Conservation (phyloP, 2,888 invertebrate species). For the Agrotis segetum region DNA sequence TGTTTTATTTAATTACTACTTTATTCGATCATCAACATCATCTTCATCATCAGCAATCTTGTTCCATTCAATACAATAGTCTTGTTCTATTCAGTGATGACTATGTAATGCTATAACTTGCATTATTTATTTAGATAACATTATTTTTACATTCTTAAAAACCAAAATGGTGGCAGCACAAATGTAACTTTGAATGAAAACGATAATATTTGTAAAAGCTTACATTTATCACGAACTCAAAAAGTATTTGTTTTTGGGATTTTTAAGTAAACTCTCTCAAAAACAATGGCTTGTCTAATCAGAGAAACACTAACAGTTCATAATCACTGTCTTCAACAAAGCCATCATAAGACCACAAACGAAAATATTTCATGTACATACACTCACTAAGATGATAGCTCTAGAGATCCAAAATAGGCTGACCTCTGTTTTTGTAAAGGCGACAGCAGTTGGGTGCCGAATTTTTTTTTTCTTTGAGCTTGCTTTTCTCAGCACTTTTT, state of each 20-base stretch:
- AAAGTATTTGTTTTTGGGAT: neutral
- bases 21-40: no score
- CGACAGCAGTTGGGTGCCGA: neutral
- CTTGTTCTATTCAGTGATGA: no score
- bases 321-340: conserved; percentile 44
- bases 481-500: no score
- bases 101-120: no score
- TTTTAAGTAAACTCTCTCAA: conserved; percentile 19
- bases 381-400: neutral
- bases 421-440: neutral
- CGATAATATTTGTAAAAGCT: conserved; percentile 24
- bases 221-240: conserved; percentile 1
- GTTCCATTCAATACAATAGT: no score
- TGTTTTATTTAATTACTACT: no score
- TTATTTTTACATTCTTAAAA: neutral
- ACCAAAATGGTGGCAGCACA: neutral
- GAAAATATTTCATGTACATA: conserved; percentile 27
- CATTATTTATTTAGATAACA: no score
- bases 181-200: conserved; percentile 8
- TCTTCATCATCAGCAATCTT: no score
- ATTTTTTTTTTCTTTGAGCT: no score
- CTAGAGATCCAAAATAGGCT: neutral
- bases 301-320: conserved; percentile 40
- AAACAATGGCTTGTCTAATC: conserved; percentile 48
- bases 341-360: conserved; percentile 39